Base-by-base conservation (phyloP, 2,113 vertebrate genomes). In the Corythaixoides concolor region DNA sequence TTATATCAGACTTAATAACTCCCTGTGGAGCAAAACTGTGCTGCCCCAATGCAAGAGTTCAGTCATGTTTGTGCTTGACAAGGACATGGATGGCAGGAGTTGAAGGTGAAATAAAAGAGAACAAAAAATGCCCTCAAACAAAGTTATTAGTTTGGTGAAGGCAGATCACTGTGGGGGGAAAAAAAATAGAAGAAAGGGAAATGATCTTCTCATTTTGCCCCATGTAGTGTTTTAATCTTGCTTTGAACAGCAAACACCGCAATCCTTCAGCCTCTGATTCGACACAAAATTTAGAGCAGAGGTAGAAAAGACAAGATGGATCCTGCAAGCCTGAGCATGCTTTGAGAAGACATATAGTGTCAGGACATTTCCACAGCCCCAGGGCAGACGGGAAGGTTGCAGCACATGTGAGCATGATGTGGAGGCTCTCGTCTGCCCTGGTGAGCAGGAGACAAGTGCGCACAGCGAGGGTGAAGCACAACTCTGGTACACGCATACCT, bases 361-460 rank as follows among this genome's bases (percentile, higher is more conserved):
- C 84, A 85, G 91, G 90, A 75, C 74, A 81, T 70, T 95, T 97
- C 95, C 92, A 53, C 32, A 41, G 77, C 94, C 27, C 16, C 1
- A 4, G 88, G 92, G 83, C 85, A 93, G 79, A 49, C 0, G 15
- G 50, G 75, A 26, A 74, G 39, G 60, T 49, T 84, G 70, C 50
- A 50, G 79, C 35, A 58, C 37, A 15, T 5, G 2, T 32, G 35
- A 12, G 5, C 22, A 68, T 28, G 35, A 26, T 0, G 0, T 26
- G 28, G 66, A 58, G n/a, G 23, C 27, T 76, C 55, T 82, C 1
- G 0, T 35, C 52, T 80, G 30, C 53, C 26, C 41, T 4, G 24
- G 26, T 35, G 84, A 85, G 52, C 53, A 27, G 64, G 74, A 77
- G 52, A 33, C 73, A 62, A 85, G 17, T 1, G 15, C n/a, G 67